phyloP scores from a whole-genome alignment of 2,797 vertebrate species.

The Numenius phaeopus region DNA sequence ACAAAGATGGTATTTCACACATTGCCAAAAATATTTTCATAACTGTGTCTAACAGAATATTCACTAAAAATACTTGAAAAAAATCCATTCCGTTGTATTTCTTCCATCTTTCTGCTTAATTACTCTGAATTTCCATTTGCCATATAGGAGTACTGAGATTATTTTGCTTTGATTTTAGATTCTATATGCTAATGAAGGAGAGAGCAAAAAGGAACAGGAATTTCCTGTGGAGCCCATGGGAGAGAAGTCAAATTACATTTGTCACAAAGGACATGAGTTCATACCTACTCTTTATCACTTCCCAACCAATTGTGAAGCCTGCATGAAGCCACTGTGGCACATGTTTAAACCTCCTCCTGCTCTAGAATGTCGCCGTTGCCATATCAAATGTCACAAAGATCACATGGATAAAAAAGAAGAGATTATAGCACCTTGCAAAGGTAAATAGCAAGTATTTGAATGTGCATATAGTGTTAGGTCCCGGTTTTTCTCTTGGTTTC shows the following conservation, averaged over 20 bases:
- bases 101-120: neutral
- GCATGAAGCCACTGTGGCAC: conserved; percentile 92
- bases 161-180: conserved; percentile 81
- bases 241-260: conserved; percentile 91
- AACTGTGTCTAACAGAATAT: neutral
- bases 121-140: neutral
- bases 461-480: neutral
- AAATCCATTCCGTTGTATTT: neutral
- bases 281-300: conserved; percentile 97
- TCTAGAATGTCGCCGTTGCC: conserved; percentile 95
- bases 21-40: neutral
- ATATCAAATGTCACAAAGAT: conserved; percentile 97
- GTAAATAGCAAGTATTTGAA: conserved; percentile 74
- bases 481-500: too few relatives aligned
- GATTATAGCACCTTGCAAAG: conserved; percentile 93
- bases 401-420: conserved; percentile 96
- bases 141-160: neutral
- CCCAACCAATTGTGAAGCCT: conserved; percentile 95
- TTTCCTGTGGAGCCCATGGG: conserved; percentile 83
- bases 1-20: neutral
- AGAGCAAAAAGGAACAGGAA: conserved; percentile 94
- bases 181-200: conserved; percentile 96
- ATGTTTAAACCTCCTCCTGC: conserved; percentile 97
- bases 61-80: neutral
- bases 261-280: conserved; percentile 97